Evolutionary conservation across 2,888 invertebrate genomes (phyloP).

Genomic region (Heliconius sara): DNA sequence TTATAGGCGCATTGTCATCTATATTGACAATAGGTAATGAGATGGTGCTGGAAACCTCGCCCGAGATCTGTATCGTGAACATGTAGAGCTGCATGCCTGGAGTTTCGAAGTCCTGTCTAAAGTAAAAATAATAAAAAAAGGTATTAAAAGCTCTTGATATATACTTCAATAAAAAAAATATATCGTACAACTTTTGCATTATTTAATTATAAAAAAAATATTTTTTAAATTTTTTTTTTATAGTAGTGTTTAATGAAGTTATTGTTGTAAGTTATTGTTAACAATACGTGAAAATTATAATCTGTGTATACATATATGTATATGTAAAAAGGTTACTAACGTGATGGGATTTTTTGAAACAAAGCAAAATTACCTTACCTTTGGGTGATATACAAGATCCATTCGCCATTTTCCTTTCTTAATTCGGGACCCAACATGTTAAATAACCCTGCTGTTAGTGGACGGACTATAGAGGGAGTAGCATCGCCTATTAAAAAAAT

Average conservation of each 20-base stretch:
- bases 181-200: too few species aligned
- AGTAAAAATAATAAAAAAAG: not conserved
- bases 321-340: too few species aligned
- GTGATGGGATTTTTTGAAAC: not conserved
- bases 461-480: slow-evolving; percentile 56
- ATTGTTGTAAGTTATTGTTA: too few species aligned
- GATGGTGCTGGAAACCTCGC: slow-evolving; percentile 61
- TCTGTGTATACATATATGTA: too few species aligned
- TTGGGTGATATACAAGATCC: slow-evolving; percentile 68
- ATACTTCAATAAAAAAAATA: too few species aligned
- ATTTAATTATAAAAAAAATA: too few species aligned
- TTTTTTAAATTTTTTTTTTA: too few species aligned
- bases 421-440: slow-evolving; percentile 62
- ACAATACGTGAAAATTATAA: too few species aligned
- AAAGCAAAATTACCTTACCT: slow-evolving; percentile 56
- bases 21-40: slow-evolving; percentile 77
- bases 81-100: slow-evolving; percentile 72
- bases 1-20: slow-evolving; percentile 82
- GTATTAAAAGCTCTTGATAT: too few species aligned
- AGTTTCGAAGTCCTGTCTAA: slow-evolving; percentile 83
- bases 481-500: slow-evolving; percentile 52
- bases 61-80: slow-evolving; percentile 64
- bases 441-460: slow-evolving; percentile 57
- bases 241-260: too few species aligned
- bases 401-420: slow-evolving; percentile 56